Conservation (phyloP, 2,797 vertebrate genomes). For the Acrocephalus scirpaceus region DNA sequence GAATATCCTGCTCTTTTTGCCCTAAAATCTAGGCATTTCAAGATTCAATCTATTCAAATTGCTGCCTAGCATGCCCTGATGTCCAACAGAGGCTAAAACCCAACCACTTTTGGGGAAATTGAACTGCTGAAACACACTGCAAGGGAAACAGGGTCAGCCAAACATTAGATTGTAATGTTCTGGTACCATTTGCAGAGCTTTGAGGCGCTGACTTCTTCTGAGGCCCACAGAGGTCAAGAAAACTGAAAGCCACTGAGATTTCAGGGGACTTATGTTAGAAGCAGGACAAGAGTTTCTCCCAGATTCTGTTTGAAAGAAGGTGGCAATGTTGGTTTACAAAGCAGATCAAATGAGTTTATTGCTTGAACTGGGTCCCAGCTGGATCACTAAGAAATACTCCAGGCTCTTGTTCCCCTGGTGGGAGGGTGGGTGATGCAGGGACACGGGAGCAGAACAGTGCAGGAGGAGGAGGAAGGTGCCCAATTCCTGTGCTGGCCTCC, state of each 20-base stretch:
- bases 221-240: neutral
- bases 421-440: neutral
- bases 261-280: neutral
- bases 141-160: neutral
- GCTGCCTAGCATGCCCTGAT: neutral
- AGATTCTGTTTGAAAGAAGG: neutral
- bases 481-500: accelerated
- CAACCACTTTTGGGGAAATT: neutral
- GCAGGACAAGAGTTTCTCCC: neutral
- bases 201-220: neutral
- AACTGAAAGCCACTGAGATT: neutral
- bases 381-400: neutral
- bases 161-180: neutral
- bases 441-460: no score
- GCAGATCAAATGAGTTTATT: neutral
- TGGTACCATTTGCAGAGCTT: neutral
- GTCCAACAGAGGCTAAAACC: neutral
- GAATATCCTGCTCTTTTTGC: neutral
- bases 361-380: neutral
- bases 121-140: neutral
- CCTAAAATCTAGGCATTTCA: neutral
- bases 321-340: neutral
- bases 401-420: neutral
- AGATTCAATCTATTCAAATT: neutral
- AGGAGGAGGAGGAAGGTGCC: neutral